Conservation (phyloP, 1,140 invertebrate genomes). For the Nylanderia fulva region DNA sequence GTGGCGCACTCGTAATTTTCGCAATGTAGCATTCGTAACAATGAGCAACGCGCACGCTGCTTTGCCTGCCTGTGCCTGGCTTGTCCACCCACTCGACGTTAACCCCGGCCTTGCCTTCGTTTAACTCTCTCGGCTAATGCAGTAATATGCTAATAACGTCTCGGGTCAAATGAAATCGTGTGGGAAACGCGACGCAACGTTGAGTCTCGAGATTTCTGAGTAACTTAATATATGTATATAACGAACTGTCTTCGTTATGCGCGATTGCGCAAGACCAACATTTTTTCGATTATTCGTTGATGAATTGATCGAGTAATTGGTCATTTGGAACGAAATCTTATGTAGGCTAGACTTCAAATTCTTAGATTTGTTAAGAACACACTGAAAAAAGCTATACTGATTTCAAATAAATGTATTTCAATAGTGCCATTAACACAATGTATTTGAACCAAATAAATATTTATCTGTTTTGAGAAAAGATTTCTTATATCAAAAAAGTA, state of each 20-base stretch:
- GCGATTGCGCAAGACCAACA: neutral
- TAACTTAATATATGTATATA: constrained; percentile 30
- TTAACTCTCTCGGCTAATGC: constrained; percentile 42
- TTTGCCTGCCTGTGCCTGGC: no score
- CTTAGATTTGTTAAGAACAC: neutral
- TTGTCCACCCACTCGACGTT: constrained; percentile 53
- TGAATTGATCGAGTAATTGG: neutral
- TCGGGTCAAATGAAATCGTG: constrained; percentile 53
- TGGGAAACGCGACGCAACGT: constrained; percentile 36
- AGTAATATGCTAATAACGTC: constrained; percentile 57
- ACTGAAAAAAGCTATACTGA: no score
- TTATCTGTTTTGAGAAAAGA: no score
- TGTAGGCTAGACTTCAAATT: neutral
- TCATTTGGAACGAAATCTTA: neutral
- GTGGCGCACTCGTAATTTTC: constrained; percentile 52
- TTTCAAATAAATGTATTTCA: no score
- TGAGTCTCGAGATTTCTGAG: constrained; percentile 21
- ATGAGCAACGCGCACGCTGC: constrained; percentile 32
- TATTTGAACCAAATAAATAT: no score
- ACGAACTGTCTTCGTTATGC: constrained; percentile 6
- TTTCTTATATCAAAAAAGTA: no score
- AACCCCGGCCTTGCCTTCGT: constrained; percentile 60
- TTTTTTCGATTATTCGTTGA: neutral
- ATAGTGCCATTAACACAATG: no score
- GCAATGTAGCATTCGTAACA: constrained; percentile 50